Conservation (phyloP, 1,140 invertebrate genomes). For the Temnothorax nylanderi region DNA sequence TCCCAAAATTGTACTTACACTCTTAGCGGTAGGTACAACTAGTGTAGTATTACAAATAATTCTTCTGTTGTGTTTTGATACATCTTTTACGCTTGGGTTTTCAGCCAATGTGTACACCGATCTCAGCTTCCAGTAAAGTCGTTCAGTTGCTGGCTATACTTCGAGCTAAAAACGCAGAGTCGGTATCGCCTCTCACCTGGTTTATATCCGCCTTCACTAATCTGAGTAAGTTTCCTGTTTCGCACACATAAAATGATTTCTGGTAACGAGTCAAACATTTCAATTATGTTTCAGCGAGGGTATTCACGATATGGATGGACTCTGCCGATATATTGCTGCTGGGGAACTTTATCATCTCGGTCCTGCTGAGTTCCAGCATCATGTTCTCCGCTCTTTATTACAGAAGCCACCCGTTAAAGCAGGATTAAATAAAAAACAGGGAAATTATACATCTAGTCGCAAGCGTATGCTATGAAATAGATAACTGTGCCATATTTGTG, state of each 20-base stretch:
- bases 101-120: slow-evolving; percentile 89
- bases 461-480: neutral
- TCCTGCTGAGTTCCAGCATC: slow-evolving; percentile 82
- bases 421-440: slow-evolving; percentile 67
- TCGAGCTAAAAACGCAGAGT: slow-evolving; percentile 87
- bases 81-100: slow-evolving; percentile 64
- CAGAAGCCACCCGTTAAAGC: slow-evolving; percentile 72
- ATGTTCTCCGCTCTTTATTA: slow-evolving; percentile 82
- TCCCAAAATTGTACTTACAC: slow-evolving; percentile 86
- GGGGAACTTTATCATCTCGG: slow-evolving; percentile 83
- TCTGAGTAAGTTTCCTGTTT: slow-evolving; percentile 86
- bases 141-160: slow-evolving; percentile 89
- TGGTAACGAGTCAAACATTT: neutral
- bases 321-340: slow-evolving; percentile 84
- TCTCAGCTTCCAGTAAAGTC: slow-evolving; percentile 90
- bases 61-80: neutral
- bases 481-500: neutral
- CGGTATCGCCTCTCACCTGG: slow-evolving; percentile 89
- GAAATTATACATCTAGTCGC: slow-evolving; percentile 11
- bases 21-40: slow-evolving; percentile 87
- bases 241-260: neutral
- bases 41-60: neutral
- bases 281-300: slow-evolving; percentile 78
- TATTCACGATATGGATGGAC: slow-evolving; percentile 86
- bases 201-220: slow-evolving; percentile 90